Percentiles rank a stretch among this genome's conserved stretches.
These are phyloP conservation scores for Thera britannica DNA, from an alignment of 2,888 invertebrate species.

Conservation along the genomic window DNA sequence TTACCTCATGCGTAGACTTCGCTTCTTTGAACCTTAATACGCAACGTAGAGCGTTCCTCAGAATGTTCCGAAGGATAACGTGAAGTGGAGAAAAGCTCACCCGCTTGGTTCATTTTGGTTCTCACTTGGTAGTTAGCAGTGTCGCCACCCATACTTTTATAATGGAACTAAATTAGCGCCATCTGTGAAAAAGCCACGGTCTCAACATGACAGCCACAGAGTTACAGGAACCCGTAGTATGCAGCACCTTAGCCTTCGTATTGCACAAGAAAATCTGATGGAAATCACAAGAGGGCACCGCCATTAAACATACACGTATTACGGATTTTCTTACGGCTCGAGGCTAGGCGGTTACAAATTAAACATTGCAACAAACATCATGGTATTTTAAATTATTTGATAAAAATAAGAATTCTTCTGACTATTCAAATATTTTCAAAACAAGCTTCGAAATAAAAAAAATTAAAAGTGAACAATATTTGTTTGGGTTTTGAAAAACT, in stretches of 20 bases:
- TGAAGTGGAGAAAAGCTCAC: slow-evolving; percentile 52
- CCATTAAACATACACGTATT: neutral
- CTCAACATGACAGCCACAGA: neutral
- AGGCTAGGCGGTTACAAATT: too few relatives aligned
- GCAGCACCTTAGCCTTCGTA: neutral
- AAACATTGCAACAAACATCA: too few relatives aligned
- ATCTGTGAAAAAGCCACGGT: slow-evolving; percentile 45
- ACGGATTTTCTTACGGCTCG: neutral
- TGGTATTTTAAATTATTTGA: too few relatives aligned
- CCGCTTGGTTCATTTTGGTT: slow-evolving; percentile 36
- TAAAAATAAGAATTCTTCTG: too few relatives aligned
- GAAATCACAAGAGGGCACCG: slow-evolving; percentile 22
- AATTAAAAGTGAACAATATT: too few relatives aligned
- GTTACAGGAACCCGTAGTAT: neutral
- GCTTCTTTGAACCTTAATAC: slow-evolving; percentile 7
- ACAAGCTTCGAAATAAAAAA: too few relatives aligned
- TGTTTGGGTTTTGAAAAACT: too few relatives aligned
- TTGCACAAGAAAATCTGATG: neutral
- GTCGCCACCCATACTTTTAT: slow-evolving; percentile 48
- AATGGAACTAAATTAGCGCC: slow-evolving; percentile 47
- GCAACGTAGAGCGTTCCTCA: slow-evolving; percentile 51
- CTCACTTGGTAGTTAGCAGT: slow-evolving; percentile 26
- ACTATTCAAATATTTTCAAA: too few relatives aligned
- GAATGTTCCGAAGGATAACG: slow-evolving; percentile 5
- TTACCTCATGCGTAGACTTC: slow-evolving; percentile 5